Percentiles rank a stretch among this genome's conserved stretches.
phyloP scores from a whole-genome alignment of 1,140 invertebrate genomes.

The Euschistus heros region DNA sequence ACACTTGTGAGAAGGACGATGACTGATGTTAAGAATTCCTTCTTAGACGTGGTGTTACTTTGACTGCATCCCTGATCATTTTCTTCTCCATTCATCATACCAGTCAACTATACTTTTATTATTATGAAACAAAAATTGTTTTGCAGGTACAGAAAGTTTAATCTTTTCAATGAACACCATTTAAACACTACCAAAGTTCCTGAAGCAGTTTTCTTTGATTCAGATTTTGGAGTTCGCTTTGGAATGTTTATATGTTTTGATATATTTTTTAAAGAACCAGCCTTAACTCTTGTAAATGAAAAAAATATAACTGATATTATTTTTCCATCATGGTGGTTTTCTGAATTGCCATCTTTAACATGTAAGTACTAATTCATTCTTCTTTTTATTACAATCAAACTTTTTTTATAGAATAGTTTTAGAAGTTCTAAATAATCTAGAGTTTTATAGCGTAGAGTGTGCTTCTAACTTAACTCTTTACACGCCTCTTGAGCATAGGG shows the following conservation, averaged over 20 bases:
- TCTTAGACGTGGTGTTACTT: too few relatives aligned
- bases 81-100: too few relatives aligned
- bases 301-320: conserved; percentile 52
- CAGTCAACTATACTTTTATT: too few relatives aligned
- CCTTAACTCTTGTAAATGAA: conserved; percentile 42
- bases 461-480: too few relatives aligned
- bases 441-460: background rate
- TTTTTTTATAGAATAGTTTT: background rate
- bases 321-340: conserved; percentile 61
- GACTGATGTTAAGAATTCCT: too few relatives aligned
- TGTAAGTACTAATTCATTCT: conserved; percentile 37
- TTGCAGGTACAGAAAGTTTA: conserved; percentile 61
- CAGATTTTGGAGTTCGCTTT: conserved; percentile 73
- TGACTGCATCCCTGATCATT: too few relatives aligned
- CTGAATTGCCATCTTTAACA: conserved; percentile 57
- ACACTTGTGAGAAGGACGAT: too few relatives aligned
- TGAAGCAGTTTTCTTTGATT: conserved; percentile 49
- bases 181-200: conserved; percentile 25
- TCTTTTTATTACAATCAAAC: background rate
- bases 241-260: conserved; percentile 68
- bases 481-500: too few relatives aligned
- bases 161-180: conserved; percentile 49
- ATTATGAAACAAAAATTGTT: background rate
- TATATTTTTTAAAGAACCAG: conserved; percentile 53
- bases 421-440: background rate